A percentile compares a stretch with the other conserved stretches of the same genome.
phyloP scores from a whole-genome alignment of 1,140 invertebrate genomes.

The Zaprionus capensis region DNA sequence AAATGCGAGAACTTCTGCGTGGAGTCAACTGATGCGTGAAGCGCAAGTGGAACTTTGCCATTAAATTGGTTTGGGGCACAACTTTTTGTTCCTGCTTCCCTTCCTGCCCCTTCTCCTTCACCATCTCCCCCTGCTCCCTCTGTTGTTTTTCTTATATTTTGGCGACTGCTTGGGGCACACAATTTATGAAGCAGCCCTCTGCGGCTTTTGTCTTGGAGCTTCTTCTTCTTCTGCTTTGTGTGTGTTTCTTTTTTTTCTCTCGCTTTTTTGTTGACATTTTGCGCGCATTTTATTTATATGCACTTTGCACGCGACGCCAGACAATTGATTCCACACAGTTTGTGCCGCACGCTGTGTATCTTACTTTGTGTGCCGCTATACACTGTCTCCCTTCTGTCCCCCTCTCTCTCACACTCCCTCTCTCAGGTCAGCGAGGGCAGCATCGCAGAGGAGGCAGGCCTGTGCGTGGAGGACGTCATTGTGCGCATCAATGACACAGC shows the following conservation, averaged over 20 bases:
- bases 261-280: slow-evolving; percentile 78
- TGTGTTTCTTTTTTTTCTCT: slow-evolving; percentile 16
- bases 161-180: background rate
- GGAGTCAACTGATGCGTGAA: slow-evolving; percentile 31
- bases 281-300: slow-evolving; percentile 79
- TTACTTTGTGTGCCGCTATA: slow-evolving; percentile 12
- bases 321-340: slow-evolving; percentile 47
- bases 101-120: background rate
- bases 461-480: slow-evolving; percentile 92
- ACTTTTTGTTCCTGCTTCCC: slow-evolving; percentile 15
- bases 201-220: slow-evolving; percentile 3
- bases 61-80: slow-evolving; percentile 38
- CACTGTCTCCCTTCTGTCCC: slow-evolving; percentile 2
- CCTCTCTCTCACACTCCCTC: slow-evolving; percentile 22
- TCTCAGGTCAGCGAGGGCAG: slow-evolving; percentile 90
- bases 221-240: slow-evolving; percentile 11
- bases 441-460: slow-evolving; percentile 92
- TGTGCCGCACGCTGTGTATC: slow-evolving; percentile 4
- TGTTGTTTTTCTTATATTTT: slow-evolving; percentile 3
- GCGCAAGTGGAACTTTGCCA: slow-evolving; percentile 21
- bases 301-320: slow-evolving; percentile 68
- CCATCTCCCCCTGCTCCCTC: background rate
- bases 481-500: slow-evolving; percentile 90
- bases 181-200: slow-evolving; percentile 27
- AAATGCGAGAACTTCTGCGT: slow-evolving; percentile 6